These are phyloP conservation scores for Drosophila monieri DNA, from an alignment of 2,888 invertebrate species.

Conservation along the genomic window DNA sequence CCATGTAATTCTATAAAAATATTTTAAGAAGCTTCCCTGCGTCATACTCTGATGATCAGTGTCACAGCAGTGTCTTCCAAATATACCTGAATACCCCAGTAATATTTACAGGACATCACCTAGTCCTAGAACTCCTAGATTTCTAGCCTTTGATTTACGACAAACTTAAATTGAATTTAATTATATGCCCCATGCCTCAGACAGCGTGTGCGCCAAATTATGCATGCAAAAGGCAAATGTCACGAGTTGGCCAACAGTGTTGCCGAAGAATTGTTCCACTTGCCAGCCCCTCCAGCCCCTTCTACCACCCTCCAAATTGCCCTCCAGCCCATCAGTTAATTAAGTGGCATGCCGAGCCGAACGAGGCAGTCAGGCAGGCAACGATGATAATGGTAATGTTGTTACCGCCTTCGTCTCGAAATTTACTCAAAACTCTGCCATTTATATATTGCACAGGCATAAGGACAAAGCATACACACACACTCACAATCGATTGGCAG, in stretches of 20 bases:
- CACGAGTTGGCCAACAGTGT: constrained; percentile 26
- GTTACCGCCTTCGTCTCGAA: constrained; percentile 30
- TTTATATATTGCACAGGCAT: not conserved
- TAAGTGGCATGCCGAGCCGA: constrained; percentile 28
- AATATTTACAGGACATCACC: constrained; percentile 21
- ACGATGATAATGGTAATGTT: constrained; percentile 33
- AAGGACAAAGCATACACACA: not conserved
- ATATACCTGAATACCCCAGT: not conserved
- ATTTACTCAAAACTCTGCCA: constrained; percentile 37
- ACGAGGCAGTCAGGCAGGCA: constrained; percentile 12
- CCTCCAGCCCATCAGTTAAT: constrained; percentile 14
- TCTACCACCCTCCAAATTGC: not conserved
- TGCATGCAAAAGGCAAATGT: constrained; percentile 54
- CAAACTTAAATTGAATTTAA: constrained; percentile 61
- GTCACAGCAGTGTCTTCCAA: too few species aligned
- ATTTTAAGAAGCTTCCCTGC: too few species aligned
- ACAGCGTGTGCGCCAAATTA: constrained; percentile 53
- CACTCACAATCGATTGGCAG: constrained; percentile 33
- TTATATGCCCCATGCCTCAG: constrained; percentile 39
- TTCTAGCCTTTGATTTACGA: constrained; percentile 47
- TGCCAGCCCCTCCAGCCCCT: constrained; percentile 2
- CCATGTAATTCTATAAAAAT: too few species aligned
- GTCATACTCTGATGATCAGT: too few species aligned
- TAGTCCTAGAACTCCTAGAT: not conserved
- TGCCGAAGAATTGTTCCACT: constrained; percentile 2